Conservation (phyloP, 2,113 vertebrate genomes). For the Planiliza haematocheilus region DNA sequence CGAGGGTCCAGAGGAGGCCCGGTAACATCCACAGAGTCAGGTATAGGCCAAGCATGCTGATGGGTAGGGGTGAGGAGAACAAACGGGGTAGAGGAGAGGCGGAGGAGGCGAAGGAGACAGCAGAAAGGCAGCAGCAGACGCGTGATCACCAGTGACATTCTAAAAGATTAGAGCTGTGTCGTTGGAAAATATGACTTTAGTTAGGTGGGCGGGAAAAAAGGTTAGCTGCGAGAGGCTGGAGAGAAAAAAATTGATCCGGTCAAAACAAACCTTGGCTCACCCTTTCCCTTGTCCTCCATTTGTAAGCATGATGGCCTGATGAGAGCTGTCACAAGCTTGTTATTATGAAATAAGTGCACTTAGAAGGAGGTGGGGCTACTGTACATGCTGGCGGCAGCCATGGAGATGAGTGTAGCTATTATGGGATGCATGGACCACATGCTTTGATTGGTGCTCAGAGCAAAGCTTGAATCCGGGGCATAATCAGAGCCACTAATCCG, state of each 20-base stretch:
- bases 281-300: constrained; percentile 57
- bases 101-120: constrained; percentile 33
- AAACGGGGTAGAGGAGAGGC: constrained; percentile 26
- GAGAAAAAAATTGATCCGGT: constrained; percentile 62
- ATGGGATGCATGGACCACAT: constrained; percentile 59
- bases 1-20: constrained; percentile 45
- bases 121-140: constrained; percentile 7
- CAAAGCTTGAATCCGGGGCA: constrained; percentile 79
- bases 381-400: constrained; percentile 41
- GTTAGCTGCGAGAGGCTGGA: constrained; percentile 43
- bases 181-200: constrained; percentile 69
- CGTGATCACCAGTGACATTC: constrained; percentile 59
- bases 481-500: constrained; percentile 85
- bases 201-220: constrained; percentile 17
- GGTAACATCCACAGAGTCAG: constrained; percentile 43
- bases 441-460: constrained; percentile 81
- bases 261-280: constrained; percentile 75
- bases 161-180: constrained; percentile 62
- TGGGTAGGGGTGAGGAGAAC: constrained; percentile 13
- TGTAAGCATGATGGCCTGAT: constrained; percentile 74
- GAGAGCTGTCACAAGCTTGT: constrained; percentile 84
- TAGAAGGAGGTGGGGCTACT: constrained; percentile 55
- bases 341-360: constrained; percentile 83
- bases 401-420: constrained; percentile 49
- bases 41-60: constrained; percentile 29